A percentile compares a stretch with the other conserved stretches of the same genome.
These are phyloP conservation scores for Frieseomelitta varia DNA, from an alignment of 1,140 invertebrate genomes.

Conservation along the genomic window DNA sequence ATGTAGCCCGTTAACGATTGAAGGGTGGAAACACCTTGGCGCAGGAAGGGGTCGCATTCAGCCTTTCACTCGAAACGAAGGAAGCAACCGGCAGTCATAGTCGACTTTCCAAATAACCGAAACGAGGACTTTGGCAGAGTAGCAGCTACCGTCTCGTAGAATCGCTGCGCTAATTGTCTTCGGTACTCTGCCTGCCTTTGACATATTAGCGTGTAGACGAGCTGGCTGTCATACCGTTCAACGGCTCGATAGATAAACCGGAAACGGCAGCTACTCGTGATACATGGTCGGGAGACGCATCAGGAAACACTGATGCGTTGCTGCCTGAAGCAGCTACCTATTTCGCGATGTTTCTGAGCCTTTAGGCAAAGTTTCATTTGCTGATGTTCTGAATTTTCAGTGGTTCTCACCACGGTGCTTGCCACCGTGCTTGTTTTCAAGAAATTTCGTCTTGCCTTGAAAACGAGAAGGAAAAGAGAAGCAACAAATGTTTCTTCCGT, in stretches of 20 bases:
- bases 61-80: conserved; percentile 21
- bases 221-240: conserved; percentile 41
- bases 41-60: conserved; percentile 8
- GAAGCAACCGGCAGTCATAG: conserved; percentile 11
- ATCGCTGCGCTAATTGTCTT: conserved; percentile 56
- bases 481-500: not conserved
- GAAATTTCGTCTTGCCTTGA: not conserved
- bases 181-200: conserved; percentile 57
- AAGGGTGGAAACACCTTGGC: conserved; percentile 11
- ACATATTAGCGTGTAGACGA: conserved; percentile 58
- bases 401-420: conserved; percentile 43
- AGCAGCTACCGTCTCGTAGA: conserved; percentile 29
- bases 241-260: conserved; percentile 68
- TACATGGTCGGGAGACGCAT: conserved; percentile 36
- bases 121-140: conserved; percentile 29
- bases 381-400: conserved; percentile 45
- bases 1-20: not conserved
- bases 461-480: not conserved
- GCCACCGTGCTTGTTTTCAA: not conserved
- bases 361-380: conserved; percentile 63
- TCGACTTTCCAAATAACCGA: conserved; percentile 57
- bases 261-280: conserved; percentile 57
- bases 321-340: conserved; percentile 47
- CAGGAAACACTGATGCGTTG: conserved; percentile 53
- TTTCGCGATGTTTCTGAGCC: conserved; percentile 68